phyloP scores from a whole-genome alignment of 2,797 vertebrate species.

The Gallinago stenura region DNA sequence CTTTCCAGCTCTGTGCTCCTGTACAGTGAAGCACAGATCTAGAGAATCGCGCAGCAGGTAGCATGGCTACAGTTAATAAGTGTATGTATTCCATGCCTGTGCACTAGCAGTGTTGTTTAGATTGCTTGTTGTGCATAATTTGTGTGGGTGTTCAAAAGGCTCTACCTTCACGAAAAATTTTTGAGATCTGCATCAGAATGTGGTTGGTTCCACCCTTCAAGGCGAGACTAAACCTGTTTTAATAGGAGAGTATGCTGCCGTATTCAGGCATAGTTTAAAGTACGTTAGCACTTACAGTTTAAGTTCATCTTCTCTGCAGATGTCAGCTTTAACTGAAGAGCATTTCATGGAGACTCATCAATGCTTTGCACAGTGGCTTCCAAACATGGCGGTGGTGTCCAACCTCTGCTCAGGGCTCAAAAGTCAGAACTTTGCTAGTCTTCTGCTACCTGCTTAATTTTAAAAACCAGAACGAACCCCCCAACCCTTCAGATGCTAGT shows the following conservation, averaged over 20 bases:
- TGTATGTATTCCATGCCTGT: not conserved
- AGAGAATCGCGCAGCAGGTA: fast-evolving
- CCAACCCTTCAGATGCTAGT: not conserved
- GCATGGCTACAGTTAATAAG: not conserved
- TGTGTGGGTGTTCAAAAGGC: slow-evolving; percentile 14
- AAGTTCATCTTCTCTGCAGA: not conserved
- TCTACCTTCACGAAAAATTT: not conserved
- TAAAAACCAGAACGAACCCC: not conserved
- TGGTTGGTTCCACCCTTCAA: not conserved
- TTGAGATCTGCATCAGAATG: not conserved
- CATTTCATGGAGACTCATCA: not conserved
- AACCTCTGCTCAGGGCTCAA: not conserved
- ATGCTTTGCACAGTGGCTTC: not conserved
- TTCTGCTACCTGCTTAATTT: not conserved
- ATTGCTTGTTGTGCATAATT: not conserved
- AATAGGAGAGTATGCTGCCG: not conserved
- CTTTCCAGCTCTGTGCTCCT: not conserved
- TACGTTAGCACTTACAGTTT: not conserved
- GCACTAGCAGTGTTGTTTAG: not conserved
- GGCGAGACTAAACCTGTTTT: not conserved
- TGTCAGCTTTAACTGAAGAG: not conserved
- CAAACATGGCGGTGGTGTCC: fast-evolving
- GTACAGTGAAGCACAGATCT: not conserved
- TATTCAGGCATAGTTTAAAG: not conserved
- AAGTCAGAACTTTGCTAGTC: not conserved